Percentiles rank a stretch among this genome's conserved stretches.
These are phyloP conservation scores for Xanthia togata DNA, from an alignment of 2,888 invertebrate species.

Conservation along the genomic window DNA sequence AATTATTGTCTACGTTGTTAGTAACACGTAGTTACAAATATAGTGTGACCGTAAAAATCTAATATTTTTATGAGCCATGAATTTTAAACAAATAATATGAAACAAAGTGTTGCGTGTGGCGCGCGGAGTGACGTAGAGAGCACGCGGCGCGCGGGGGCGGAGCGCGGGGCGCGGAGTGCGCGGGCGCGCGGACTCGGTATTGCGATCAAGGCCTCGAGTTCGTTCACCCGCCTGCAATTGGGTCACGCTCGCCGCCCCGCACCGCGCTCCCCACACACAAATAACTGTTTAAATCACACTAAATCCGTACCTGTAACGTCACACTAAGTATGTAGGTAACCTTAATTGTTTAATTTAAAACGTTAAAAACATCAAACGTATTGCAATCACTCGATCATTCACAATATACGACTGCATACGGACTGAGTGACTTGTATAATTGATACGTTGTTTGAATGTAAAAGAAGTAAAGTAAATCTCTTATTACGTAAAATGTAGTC, in stretches of 20 bases:
- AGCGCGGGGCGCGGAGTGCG: conserved; percentile 64
- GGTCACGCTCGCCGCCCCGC: conserved; percentile 86
- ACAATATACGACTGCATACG: conserved; percentile 20
- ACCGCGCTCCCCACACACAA: conserved; percentile 82
- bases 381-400: conserved; percentile 45
- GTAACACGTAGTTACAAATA: conserved; percentile 54
- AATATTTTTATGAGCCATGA: conserved; percentile 69
- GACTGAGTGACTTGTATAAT: conserved; percentile 24
- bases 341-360: conserved; percentile 71
- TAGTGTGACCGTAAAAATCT: conserved; percentile 64
- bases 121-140: conserved; percentile 75
- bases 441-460: conserved; percentile 43
- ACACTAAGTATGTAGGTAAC: conserved; percentile 78
- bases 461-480: conserved; percentile 46
- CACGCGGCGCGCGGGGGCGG: conserved; percentile 58
- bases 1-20: conserved; percentile 57
- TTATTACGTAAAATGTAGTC: conserved; percentile 57
- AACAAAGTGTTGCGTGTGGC: conserved; percentile 79
- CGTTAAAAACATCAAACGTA: conserved; percentile 47
- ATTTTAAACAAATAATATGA: conserved; percentile 75
- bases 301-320: conserved; percentile 86
- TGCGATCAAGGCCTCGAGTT: conserved; percentile 90
- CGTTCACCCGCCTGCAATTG: conserved; percentile 88
- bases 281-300: conserved; percentile 87
- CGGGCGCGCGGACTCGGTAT: conserved; percentile 79